Evolutionary conservation across 2,888 invertebrate genomes (phyloP), one percentile per base, ranked within the genome.

Genomic region (Patella caerulea): DNA sequence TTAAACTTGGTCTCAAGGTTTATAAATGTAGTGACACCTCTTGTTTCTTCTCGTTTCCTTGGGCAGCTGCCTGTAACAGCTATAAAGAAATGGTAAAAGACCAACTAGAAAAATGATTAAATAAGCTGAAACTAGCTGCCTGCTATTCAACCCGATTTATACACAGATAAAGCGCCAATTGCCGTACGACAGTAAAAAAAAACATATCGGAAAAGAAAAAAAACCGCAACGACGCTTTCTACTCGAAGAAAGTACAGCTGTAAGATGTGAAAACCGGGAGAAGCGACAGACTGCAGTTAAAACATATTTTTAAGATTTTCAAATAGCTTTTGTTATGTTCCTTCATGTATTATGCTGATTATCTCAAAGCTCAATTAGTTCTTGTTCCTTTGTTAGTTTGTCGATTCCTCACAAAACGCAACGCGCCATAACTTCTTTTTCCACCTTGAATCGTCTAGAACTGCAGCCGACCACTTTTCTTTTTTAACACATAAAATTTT

Each of bases 111-210:
- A 65, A 65, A 24, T 65, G 65, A 65, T 65, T 65, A 65, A 65
- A 24, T 24, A 65, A 24, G 24, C 65, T 24, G 65, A 65, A 24
- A 65, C 45, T 65, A 65, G 19, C 65, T 65, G 65, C 24, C 65
- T 65, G 19, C 65, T 65, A 65, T 65, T 65, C 65, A 65, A 65
- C 19, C 65, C 65, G 65, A 65, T 65, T 65, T 24, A 65, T 65
- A 24, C 65, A 24, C 24, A 65, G 65, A 65, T 65, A 65, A 65
- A 65, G 65, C 19, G 65, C 24, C 65, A 65, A 65, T 65, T 65
- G 65, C 65, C 65, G 65, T 65, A 24, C 24, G 65, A 65, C 19
- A 65, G 65, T 65, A 24, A 24, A 65, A 65, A 45, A 65, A 65
- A 65, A 65, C 65, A 65, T 19, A 65, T 19, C 65, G 65, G 65